These are phyloP conservation scores for Rostratula benghalensis DNA, from an alignment of 2,113 vertebrate genomes.

Conservation along the genomic window DNA sequence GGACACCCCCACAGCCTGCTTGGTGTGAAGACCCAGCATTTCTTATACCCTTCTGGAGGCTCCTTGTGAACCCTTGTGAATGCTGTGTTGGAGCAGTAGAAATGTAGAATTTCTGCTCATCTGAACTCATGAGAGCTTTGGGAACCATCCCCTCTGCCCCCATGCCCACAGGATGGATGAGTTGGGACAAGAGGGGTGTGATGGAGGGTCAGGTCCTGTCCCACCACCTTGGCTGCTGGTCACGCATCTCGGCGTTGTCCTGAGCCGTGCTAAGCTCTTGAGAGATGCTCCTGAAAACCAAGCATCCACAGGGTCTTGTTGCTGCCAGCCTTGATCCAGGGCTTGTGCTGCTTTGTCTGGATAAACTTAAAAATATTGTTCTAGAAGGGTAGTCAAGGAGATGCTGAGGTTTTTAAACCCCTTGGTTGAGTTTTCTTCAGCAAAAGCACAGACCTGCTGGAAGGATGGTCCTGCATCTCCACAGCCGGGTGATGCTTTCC, in stretches of 20 bases:
- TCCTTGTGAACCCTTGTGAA: fast-evolving
- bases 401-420: neutral
- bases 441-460: neutral
- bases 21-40: fast-evolving
- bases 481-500: neutral
- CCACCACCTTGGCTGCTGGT: neutral
- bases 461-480: neutral
- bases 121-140: neutral
- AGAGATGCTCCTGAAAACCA: neutral
- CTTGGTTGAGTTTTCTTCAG: neutral
- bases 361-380: fast-evolving
- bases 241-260: fast-evolving
- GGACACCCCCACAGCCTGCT: neutral
- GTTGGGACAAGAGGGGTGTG: neutral
- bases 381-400: neutral
- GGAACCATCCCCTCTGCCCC: neutral
- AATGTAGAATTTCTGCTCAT: neutral
- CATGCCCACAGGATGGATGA: fast-evolving
- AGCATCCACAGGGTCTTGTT: fast-evolving
- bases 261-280: neutral
- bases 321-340: neutral
- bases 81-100: neutral
- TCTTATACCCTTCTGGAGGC: neutral
- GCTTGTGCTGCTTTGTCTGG: neutral
- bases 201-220: neutral